Evolutionary conservation across 2,113 vertebrate species (phyloP), one percentile per base, ranked within the genome.

Genomic region (Spizaetus ornatus): DNA sequence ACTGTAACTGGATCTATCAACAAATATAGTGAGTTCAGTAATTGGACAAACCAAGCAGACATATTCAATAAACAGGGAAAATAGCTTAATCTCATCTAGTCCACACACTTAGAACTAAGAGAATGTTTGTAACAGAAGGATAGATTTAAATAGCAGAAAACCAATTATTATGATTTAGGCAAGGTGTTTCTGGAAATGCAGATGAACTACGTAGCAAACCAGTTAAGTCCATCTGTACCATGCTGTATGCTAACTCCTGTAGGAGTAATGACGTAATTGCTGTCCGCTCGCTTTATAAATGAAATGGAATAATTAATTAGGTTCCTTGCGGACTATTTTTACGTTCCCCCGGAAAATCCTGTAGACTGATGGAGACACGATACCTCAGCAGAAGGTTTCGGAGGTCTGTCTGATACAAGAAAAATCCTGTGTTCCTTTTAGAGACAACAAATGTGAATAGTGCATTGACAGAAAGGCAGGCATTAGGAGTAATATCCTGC

Each of bases 161-260:
- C 7, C 58, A 83, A 0, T 45, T 34, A 29, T 4, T 5, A 21
- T 1, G 27, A 43, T 36, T 43, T 67, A 76, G 47, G 55, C 25
- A 59, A 50, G 84, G 13, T 61, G 36, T n/a, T 71, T 55, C 73
- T 91, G 77, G 65, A 79, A 89, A 55, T 9, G 26, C 2, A 19
- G n/a, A 36, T 26, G 52, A 69, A 27, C 38, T 14, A 1, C 0
- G 1, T 3, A 36, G 61, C 53, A n/a, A 79, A 20, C 52, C 61
- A 20, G 48, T 11, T 48, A 34, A 34, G 48, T 7, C 27, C 62
- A 17, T 13, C 48, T 19, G 59, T 52, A 67, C 31, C 45, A 32
- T 0, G 3, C 48, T 31, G 40, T 13, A 16, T 25, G 70, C 70
- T 70, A 26, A 67, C 0, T 0, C 42, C 55, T 48, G 38, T 15